Evolutionary conservation across 2,113 vertebrate species (phyloP).

Genomic region (Naja naja): DNA sequence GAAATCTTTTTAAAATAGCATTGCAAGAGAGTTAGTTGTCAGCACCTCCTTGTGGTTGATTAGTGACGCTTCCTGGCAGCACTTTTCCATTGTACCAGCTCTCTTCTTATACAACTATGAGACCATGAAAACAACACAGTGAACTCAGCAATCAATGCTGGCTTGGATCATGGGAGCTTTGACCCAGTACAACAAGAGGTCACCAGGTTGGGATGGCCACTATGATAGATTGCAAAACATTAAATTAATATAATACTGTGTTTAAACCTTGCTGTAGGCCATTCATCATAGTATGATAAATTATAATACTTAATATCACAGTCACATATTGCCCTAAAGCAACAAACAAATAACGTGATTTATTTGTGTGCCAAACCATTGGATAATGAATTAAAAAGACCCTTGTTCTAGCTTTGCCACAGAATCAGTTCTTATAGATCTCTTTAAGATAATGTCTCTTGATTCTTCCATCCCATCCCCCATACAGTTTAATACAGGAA

Average conservation of each 20-base stretch:
- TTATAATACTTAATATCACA: background rate
- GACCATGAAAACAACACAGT: background rate
- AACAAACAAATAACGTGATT: background rate
- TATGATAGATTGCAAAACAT: background rate
- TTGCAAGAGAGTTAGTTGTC: background rate
- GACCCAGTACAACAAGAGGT: background rate
- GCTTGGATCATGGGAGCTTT: background rate
- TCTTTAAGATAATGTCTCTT: background rate
- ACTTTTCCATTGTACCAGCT: background rate
- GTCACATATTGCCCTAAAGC: background rate
- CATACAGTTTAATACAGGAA: background rate
- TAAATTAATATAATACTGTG: background rate
- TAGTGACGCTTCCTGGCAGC: background rate
- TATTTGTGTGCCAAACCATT: background rate
- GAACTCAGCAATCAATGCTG: background rate
- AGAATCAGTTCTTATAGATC: background rate
- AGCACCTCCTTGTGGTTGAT: constrained; percentile 11
- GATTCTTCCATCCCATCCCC: background rate
- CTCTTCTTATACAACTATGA: background rate
- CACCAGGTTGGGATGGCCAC: background rate
- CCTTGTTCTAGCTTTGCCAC: background rate
- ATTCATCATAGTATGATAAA: background rate
- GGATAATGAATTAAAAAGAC: background rate
- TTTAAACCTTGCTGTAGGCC: background rate
- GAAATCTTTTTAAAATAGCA: background rate